Conservation (phyloP, 1,140 invertebrate genomes). For the Mactra quadrangularis region DNA sequence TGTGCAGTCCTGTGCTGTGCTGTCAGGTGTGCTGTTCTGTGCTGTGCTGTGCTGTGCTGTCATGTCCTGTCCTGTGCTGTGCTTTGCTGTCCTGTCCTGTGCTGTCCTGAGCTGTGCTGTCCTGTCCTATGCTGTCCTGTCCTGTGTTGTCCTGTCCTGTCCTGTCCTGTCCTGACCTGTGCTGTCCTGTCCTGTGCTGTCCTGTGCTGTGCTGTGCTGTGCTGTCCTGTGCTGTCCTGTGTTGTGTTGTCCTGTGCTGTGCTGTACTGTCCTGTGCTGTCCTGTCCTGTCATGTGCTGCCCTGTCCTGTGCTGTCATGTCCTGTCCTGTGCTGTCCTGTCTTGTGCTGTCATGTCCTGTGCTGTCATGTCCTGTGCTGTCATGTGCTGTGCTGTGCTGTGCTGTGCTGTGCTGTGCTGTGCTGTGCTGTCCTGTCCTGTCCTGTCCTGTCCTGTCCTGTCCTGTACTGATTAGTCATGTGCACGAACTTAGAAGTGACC, state of each 20-base stretch:
- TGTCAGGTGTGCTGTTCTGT: too few relatives aligned
- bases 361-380: constrained; percentile 19
- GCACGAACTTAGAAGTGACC: too few relatives aligned
- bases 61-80: constrained; percentile 10
- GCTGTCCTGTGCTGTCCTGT: constrained; percentile 30
- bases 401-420: constrained; percentile 14
- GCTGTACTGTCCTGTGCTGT: constrained; percentile 40
- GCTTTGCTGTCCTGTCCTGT: constrained; percentile 33
- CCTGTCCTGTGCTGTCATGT: background rate
- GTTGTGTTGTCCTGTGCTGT: constrained; percentile 20
- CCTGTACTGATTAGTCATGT: background rate
- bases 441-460: constrained; percentile 47
- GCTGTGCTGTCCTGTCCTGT: constrained; percentile 41
- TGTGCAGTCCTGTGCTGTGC: background rate
- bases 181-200: constrained; percentile 43
- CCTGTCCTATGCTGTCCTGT: constrained; percentile 4
- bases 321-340: constrained; percentile 34
- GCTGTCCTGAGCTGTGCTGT: constrained; percentile 52
- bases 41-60: constrained; percentile 11
- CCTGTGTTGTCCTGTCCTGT: background rate
- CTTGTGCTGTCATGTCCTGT: constrained; percentile 33
- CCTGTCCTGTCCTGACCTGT: background rate
- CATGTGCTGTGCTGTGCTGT: background rate
- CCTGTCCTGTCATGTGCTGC: constrained; percentile 24
- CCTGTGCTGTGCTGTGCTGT: constrained; percentile 17